Percentiles rank a stretch among this genome's conserved stretches.
Conservation (phyloP, 2,888 invertebrate genomes). For the Aquatica leii region DNA sequence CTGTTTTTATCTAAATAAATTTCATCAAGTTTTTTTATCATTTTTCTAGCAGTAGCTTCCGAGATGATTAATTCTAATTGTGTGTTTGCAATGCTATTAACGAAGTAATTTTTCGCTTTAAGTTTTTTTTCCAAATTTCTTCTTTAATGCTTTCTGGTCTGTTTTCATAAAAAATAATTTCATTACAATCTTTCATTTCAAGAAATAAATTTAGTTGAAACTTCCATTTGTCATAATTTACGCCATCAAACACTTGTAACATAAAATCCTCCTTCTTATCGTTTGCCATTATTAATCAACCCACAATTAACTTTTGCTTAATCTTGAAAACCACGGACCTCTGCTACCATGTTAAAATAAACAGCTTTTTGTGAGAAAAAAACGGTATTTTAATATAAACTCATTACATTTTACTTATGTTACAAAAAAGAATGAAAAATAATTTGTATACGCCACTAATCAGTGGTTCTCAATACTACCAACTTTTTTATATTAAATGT, state of each 20-base stretch:
- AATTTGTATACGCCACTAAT: no score
- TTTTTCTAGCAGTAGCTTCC: conserved; percentile 29
- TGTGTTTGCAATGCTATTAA: conserved; percentile 11
- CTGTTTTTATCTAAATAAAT: conserved; percentile 29
- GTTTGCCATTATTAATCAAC: no score
- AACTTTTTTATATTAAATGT: no score
- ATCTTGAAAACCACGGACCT: no score
- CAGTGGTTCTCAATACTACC: no score
- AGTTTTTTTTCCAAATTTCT: conserved; percentile 14
- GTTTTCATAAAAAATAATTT: neutral
- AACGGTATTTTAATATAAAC: no score
- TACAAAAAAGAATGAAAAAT: no score
- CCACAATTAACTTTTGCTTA: no score
- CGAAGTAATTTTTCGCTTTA: conserved; percentile 21
- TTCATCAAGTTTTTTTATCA: conserved; percentile 33
- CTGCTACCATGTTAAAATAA: no score
- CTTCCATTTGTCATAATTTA: conserved; percentile 16
- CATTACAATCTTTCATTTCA: conserved; percentile 14
- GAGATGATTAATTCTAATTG: conserved; percentile 22
- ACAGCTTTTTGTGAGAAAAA: no score
- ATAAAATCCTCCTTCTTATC: neutral
- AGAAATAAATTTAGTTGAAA: conserved; percentile 1
- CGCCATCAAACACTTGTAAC: neutral
- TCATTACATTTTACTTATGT: no score
- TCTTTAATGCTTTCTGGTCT: conserved; percentile 1